phyloP scores from a whole-genome alignment of 2,888 invertebrate genomes.

The Hydrotaea diabolus region DNA sequence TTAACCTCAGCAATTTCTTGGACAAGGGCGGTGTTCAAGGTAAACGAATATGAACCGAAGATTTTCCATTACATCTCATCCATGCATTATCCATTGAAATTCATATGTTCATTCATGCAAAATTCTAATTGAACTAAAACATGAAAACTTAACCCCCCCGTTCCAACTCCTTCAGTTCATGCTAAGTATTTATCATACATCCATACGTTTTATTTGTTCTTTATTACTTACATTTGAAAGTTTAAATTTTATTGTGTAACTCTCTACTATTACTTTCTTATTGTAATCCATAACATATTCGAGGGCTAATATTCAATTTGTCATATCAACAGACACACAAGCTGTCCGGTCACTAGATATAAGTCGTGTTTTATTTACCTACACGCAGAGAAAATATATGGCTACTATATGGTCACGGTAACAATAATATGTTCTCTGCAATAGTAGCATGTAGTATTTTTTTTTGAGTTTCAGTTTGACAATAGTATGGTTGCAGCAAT shows the following conservation, averaged over 20 bases:
- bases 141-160: neutral
- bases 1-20: constrained; percentile 98
- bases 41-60: constrained; percentile 79
- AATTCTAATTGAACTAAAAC: neutral
- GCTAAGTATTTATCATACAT: constrained; percentile 36
- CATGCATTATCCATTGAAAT: neutral
- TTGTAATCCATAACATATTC: neutral
- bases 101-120: too few species aligned
- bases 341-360: too few species aligned
- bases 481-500: too few species aligned
- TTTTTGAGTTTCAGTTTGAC: too few species aligned
- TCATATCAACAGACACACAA: too few species aligned
- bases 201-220: constrained; percentile 4
- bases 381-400: too few species aligned
- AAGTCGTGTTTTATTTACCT: too few species aligned
- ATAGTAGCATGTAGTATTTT: too few species aligned
- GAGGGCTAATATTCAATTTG: too few species aligned
- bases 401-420: too few species aligned
- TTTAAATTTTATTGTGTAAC: neutral
- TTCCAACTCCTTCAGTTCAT: too few species aligned
- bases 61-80: neutral
- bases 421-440: too few species aligned
- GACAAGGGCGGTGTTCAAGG: constrained; percentile 99
- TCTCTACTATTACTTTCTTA: neutral
- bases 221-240: neutral